Evolutionary conservation across 2,113 vertebrate species (phyloP), one percentile per base, ranked within the genome.

Genomic region (Grus americana): DNA sequence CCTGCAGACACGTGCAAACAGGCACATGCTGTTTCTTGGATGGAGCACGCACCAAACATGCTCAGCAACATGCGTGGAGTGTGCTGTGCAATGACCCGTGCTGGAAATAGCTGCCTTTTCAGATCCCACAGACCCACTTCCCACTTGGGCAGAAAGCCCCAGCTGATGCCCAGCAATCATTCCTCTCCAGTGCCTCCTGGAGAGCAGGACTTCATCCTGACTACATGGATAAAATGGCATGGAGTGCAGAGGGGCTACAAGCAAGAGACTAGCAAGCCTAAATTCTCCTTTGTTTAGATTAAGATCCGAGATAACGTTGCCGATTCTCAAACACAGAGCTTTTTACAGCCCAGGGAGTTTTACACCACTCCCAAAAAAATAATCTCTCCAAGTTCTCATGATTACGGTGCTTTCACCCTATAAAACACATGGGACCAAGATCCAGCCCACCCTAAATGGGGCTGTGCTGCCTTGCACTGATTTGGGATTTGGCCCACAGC

Each of bases 21-120:
- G 62, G 36, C 61, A 24, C 13, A 3, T 15, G 62, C 68, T 34
- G n/a, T 36, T 44, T 18, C 23, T 6, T 19, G 52, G 52, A n/a
- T 11, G 24, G 20, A 74, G 34, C 14, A 5, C 1, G 23, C 16
- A 27, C 61, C 52, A 46, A 44, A 54, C 0, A 0, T 0, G 5
- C 29, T 6, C 58, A 47, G 52, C 5, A 1, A 6, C 1, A 1
- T 5, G 59, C 3, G 2, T 5, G 62, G 57, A 15, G 16, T 0
- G 2, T 3, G 11, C 71, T 66, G 86, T 3, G 7, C 50, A 4
- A 6, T 18, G 13, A 44, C n/a, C 59, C 7, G 3, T 19, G 0
- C 32, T 8, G 36, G 46, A 36, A 82, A 26, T 20, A 38, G 5
- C 36, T 4, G 0, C 34, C 13, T 58, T 50, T 49, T 47, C 70